Evolutionary conservation across 2,113 vertebrate genomes (phyloP).

Genomic region (Callaeas wilsoni): DNA sequence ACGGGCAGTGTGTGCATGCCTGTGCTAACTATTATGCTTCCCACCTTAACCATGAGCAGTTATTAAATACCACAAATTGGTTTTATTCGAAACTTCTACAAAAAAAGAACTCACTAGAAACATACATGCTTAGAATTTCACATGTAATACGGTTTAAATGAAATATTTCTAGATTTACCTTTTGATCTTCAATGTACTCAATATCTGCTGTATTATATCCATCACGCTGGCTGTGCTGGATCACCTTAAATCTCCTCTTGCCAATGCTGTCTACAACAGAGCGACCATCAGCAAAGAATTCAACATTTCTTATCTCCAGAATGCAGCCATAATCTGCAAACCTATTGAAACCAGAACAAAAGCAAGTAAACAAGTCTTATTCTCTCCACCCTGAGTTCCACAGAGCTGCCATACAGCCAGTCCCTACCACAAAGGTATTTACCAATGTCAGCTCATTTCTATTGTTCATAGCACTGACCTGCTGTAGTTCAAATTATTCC

Average conservation of each 20-base stretch:
- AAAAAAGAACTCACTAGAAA: neutral
- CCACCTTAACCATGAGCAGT: neutral
- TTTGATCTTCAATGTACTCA: slow-evolving; percentile 81
- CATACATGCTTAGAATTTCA: neutral
- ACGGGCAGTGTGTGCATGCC: neutral
- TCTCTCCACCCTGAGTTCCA: slow-evolving; percentile 10
- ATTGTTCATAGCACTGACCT: slow-evolving; percentile 21
- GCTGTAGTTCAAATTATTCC: slow-evolving; percentile 14
- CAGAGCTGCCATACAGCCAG: neutral
- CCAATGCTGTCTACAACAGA: slow-evolving; percentile 82
- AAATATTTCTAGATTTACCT: slow-evolving; percentile 50
- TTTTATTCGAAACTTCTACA: neutral
- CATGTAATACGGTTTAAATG: neutral
- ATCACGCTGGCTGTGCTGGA: slow-evolving; percentile 76
- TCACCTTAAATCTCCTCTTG: slow-evolving; percentile 79
- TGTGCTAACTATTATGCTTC: neutral
- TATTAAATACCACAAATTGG: neutral
- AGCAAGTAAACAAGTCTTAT: slow-evolving; percentile 30
- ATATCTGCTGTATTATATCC: slow-evolving; percentile 83
- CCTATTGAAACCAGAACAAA: slow-evolving; percentile 62
- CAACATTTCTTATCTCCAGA: slow-evolving; percentile 80
- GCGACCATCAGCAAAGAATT: slow-evolving; percentile 81
- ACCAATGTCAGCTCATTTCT: slow-evolving; percentile 6
- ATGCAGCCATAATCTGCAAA: slow-evolving; percentile 84
- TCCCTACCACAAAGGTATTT: slow-evolving; percentile 32